Evolutionary conservation across 30 jellyfish, hydroid and myxozoan species (phyloP).

Genomic region (Turritopsis dohrnii): DNA sequence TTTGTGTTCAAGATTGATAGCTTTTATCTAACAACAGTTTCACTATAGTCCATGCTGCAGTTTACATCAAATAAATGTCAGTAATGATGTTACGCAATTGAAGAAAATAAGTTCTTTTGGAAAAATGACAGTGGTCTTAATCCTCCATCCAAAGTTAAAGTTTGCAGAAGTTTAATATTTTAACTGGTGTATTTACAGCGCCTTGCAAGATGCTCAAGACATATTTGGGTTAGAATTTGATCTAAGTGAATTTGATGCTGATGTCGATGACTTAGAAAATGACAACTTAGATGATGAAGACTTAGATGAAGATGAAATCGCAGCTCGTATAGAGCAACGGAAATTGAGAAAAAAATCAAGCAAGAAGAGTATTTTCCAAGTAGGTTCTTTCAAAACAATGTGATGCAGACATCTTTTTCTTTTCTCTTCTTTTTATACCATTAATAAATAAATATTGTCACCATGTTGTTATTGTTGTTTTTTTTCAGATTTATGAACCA

Average conservation of each 20-base stretch:
- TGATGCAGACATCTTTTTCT: background rate
- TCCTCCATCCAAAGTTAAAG: background rate
- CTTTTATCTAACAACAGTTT: no score
- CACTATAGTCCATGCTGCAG: no score
- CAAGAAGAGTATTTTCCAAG: constrained; percentile 74
- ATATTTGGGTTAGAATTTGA: constrained; percentile 97
- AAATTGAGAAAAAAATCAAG: constrained; percentile 58
- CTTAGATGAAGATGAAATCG: constrained; percentile 58
- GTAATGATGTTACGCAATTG: no score
- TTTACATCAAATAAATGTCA: no score
- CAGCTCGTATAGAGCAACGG: constrained; percentile 17
- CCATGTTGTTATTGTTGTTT: background rate
- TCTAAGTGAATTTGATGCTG: constrained; percentile 84
- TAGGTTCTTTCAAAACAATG: background rate
- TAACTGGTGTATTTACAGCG: constrained; percentile 36
- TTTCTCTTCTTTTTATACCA: no score
- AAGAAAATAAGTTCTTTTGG: no score
- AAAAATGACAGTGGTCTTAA: no score
- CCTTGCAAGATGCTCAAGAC: constrained; percentile 97
- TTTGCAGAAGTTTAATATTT: background rate
- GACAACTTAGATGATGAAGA: constrained; percentile 67
- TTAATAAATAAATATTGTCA: background rate
- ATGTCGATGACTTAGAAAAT: constrained; percentile 61
- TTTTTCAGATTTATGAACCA: constrained; percentile 78
- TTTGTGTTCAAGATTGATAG: no score